Conservation (phyloP, 2,888 invertebrate species). For the Cephonodes hylas region DNA sequence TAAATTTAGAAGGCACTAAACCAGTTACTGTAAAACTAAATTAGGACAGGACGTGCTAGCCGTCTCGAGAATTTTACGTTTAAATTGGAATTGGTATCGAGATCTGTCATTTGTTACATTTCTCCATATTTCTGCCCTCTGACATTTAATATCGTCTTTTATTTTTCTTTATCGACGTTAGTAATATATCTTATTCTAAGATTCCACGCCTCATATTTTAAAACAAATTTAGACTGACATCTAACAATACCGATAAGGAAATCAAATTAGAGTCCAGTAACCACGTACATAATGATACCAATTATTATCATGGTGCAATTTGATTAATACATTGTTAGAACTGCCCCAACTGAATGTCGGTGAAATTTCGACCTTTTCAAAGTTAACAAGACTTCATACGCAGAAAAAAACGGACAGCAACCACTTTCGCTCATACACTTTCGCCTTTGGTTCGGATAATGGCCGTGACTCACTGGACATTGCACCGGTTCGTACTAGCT, state of each 20-base stretch:
- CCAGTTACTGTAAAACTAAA: no score
- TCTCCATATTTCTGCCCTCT: no score
- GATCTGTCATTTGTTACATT: no score
- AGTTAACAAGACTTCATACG: conserved; percentile 34
- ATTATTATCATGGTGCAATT: neutral
- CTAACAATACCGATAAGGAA: neutral
- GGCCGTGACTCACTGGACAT: conserved; percentile 47
- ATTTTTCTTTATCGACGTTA: no score
- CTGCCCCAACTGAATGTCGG: conserved; percentile 29
- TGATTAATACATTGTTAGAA: conserved; percentile 13
- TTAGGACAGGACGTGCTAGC: no score
- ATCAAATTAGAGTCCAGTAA: neutral
- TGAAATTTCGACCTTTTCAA: conserved; percentile 46
- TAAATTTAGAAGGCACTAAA: no score
- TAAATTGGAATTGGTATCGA: no score
- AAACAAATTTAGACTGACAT: no score
- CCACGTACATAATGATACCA: neutral
- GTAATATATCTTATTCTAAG: no score
- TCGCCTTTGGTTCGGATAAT: conserved; percentile 61
- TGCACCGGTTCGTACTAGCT: neutral
- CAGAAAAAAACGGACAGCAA: conserved; percentile 21
- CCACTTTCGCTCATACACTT: conserved; percentile 69
- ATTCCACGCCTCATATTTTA: no score
- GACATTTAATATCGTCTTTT: no score
- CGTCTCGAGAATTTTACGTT: no score